phyloP scores from a whole-genome alignment of 2,113 vertebrate species.

The Lepisosteus oculatus region DNA sequence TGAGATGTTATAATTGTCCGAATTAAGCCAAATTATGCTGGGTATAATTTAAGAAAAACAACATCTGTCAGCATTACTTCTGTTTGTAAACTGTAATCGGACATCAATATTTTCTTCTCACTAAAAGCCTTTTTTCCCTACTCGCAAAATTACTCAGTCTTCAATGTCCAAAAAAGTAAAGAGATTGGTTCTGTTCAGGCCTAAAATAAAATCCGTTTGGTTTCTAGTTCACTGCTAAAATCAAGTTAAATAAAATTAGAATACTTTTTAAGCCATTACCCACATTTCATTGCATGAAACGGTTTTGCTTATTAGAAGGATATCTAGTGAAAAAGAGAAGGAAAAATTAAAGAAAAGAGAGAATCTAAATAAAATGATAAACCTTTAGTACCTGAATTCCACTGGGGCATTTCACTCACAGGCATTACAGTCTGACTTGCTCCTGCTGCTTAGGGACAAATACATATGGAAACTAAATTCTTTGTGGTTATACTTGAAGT shows the following conservation, averaged over 20 bases:
- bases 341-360: background rate
- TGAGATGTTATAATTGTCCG: no score
- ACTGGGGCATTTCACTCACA: conserved; percentile 24
- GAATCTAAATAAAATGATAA: conserved; percentile 30
- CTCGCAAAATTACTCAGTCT: background rate
- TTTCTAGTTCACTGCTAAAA: conserved; percentile 11
- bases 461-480: background rate
- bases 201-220: conserved; percentile 9
- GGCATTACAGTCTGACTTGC: conserved; percentile 50
- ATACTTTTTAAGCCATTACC: background rate
- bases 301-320: background rate
- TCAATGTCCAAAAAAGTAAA: background rate
- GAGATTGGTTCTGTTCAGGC: background rate
- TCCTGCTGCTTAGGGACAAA: conserved; percentile 46
- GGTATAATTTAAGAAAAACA: no score
- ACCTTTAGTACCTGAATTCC: conserved; percentile 49
- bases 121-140: no score
- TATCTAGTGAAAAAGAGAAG: background rate
- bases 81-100: no score
- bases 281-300: background rate
- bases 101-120: no score
- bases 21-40: no score
- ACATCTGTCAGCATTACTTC: no score
- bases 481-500: conserved; percentile 4
- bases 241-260: background rate